A percentile compares a stretch with the other conserved stretches of the same genome.
phyloP scores from a whole-genome alignment of 2,113 vertebrate species.

The Casuarius casuarius region DNA sequence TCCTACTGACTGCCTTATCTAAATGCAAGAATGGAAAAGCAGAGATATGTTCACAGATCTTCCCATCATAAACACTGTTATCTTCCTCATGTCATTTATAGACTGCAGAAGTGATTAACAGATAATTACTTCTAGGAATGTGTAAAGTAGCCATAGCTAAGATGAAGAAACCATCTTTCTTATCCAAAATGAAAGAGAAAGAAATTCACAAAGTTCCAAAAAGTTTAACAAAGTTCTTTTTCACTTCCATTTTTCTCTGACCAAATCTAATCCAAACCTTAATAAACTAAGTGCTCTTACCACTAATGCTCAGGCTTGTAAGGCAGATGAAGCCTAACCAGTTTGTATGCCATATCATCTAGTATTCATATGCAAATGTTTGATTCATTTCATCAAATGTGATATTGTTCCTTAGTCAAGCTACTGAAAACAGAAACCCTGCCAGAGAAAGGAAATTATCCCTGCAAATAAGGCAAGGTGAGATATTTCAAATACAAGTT shows the following conservation, averaged over 20 bases:
- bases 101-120: background rate
- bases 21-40: background rate
- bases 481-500: background rate
- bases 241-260: background rate
- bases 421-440: background rate
- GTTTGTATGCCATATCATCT: background rate
- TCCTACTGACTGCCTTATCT: background rate
- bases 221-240: background rate
- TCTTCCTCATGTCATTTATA: background rate
- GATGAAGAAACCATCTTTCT: background rate
- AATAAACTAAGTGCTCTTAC: background rate
- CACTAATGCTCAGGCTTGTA: background rate
- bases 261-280: background rate
- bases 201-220: background rate
- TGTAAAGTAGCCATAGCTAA: background rate
- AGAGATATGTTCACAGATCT: background rate
- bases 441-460: conserved; percentile 4
- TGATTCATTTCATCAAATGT: background rate
- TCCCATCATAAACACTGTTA: background rate
- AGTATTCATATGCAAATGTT: conserved; percentile 8
- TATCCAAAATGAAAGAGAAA: background rate
- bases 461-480: background rate
- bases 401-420: conserved; percentile 2
- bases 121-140: background rate
- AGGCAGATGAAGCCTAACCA: conserved; percentile 5